These are phyloP conservation scores for Plectrocnemia conspersa DNA, from an alignment of 1,140 invertebrate genomes.

Conservation along the genomic window DNA sequence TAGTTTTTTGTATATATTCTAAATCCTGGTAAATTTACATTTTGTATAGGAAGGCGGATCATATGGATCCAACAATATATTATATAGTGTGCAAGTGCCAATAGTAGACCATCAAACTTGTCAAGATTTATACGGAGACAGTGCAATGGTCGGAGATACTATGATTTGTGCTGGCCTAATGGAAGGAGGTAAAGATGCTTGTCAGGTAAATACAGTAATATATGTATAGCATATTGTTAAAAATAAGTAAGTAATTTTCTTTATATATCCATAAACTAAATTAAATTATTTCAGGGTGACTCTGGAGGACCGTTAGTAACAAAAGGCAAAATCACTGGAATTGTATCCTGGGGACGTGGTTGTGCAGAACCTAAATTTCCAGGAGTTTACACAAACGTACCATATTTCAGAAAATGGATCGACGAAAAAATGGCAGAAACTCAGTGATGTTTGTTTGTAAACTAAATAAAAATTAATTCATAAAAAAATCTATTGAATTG, in stretches of 20 bases:
- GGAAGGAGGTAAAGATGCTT: conserved; percentile 36
- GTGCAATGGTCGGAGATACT: conserved; percentile 28
- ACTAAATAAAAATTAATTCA: too few relatives aligned
- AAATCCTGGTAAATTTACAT: too few relatives aligned
- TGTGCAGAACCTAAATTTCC: conserved; percentile 49
- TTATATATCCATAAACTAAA: too few relatives aligned
- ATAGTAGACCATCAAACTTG: conserved; percentile 16
- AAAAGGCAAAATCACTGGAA: conserved; percentile 39
- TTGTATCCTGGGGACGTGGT: conserved; percentile 48
- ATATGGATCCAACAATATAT: conserved; percentile 8
- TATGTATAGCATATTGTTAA: too few relatives aligned
- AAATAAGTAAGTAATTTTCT: too few relatives aligned
- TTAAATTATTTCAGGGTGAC: conserved; percentile 35
- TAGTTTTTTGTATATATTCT: not conserved
- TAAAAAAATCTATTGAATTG: too few relatives aligned
- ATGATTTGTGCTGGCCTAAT: conserved; percentile 39
- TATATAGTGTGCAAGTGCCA: conserved; percentile 25
- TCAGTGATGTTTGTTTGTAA: too few relatives aligned
- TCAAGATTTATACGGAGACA: conserved; percentile 6
- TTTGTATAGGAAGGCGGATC: conserved; percentile 21
- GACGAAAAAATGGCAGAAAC: too few relatives aligned
- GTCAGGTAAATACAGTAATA: conserved; percentile 35
- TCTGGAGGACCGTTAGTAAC: conserved; percentile 37
- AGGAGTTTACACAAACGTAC: conserved; percentile 47
- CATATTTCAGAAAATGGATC: conserved; percentile 16